Evolutionary conservation across 2,113 vertebrate genomes (phyloP).

Genomic region (Leptobrachium leishanense): DNA sequence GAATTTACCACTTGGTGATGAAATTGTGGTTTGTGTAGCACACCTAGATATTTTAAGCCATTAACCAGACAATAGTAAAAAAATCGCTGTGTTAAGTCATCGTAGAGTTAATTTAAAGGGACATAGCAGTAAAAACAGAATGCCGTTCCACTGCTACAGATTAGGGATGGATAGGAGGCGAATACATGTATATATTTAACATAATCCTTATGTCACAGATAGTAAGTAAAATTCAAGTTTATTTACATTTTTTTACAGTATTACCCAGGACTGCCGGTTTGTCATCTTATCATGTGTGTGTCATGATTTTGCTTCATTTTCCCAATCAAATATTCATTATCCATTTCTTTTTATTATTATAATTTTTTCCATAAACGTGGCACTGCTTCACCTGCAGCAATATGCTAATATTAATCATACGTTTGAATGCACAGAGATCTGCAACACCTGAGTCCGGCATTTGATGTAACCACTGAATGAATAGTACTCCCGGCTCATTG

Average conservation of each 20-base stretch:
- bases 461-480: constrained; percentile 11
- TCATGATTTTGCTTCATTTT: no score
- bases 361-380: background rate
- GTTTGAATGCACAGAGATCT: constrained; percentile 35
- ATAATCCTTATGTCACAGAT: background rate
- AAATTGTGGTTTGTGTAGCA: constrained; percentile 25
- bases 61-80: constrained; percentile 47
- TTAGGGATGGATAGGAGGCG: background rate
- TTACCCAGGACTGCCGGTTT: no score
- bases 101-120: constrained; percentile 17
- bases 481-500: constrained; percentile 6
- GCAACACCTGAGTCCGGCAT: constrained; percentile 39
- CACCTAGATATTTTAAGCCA: constrained; percentile 28
- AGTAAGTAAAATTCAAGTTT: no score
- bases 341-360: background rate
- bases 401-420: constrained; percentile 41
- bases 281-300: no score
- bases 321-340: background rate
- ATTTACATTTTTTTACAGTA: no score
- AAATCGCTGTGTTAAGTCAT: background rate
- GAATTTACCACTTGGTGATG: background rate
- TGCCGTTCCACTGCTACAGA: background rate
- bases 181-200: background rate
- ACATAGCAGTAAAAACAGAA: background rate
- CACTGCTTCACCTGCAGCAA: constrained; percentile 9